Evolutionary conservation across 2,797 vertebrate genomes (phyloP).

Genomic region (Petrocephalus schoutedeni): DNA sequence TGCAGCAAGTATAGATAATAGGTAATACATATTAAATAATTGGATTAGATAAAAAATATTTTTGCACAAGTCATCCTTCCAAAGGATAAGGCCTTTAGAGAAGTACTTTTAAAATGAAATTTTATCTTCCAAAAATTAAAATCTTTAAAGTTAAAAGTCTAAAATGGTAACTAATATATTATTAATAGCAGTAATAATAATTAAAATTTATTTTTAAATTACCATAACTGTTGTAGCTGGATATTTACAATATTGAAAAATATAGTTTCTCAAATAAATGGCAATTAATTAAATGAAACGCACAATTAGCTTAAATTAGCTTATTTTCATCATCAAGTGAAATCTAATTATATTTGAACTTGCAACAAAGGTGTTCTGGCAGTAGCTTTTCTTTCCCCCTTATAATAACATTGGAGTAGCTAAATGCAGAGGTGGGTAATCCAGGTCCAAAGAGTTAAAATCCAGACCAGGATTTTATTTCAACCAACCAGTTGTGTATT

Average conservation of each 20-base stretch:
- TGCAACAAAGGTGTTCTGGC: neutral
- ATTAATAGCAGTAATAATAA: slow-evolving; percentile 1
- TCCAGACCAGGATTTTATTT: too few relatives aligned
- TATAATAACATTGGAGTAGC: neutral
- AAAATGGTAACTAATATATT: neutral
- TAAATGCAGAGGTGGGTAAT: neutral
- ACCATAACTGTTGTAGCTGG: neutral
- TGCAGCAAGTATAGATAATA: neutral
- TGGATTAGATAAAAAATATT: slow-evolving; percentile 4
- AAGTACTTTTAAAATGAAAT: neutral
- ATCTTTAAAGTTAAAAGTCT: neutral
- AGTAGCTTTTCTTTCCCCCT: neutral
- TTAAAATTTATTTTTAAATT: neutral
- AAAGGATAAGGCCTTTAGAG: neutral
- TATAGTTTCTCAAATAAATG: neutral
- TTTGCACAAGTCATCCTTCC: slow-evolving; percentile 10
- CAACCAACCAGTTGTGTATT: too few relatives aligned
- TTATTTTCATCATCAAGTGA: neutral
- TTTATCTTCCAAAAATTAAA: neutral
- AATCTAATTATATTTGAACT: neutral
- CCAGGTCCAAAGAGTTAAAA: too few relatives aligned
- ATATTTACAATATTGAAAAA: neutral
- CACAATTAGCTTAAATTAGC: neutral
- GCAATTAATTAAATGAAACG: neutral
- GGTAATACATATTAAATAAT: slow-evolving; percentile 1